phyloP scores from a whole-genome alignment of 2,113 vertebrate species.

The Emydura subglobosa region DNA sequence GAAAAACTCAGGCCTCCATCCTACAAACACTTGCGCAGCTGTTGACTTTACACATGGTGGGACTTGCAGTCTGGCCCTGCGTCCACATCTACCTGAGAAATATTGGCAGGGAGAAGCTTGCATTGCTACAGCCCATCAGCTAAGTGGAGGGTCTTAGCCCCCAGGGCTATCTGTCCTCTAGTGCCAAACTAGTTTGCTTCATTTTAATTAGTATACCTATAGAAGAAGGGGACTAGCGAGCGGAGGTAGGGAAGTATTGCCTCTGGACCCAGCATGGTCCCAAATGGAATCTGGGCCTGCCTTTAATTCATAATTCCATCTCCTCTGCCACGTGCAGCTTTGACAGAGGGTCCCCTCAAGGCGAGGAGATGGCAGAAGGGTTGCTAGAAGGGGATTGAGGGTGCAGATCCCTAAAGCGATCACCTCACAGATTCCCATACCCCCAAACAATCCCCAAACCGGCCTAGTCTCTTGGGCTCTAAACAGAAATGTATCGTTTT shows the following conservation, averaged over 20 bases:
- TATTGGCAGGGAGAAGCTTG: neutral
- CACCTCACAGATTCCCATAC: neutral
- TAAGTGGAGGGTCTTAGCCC: neutral
- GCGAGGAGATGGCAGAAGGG: too few relatives aligned
- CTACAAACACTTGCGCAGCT: neutral
- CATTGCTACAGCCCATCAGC: neutral
- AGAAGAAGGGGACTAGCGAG: neutral
- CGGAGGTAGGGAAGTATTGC: neutral
- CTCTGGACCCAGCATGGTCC: neutral
- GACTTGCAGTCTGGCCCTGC: neutral
- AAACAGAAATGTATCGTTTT: neutral
- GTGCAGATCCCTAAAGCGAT: too few relatives aligned
- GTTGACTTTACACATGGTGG: neutral
- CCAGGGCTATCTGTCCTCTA: neutral
- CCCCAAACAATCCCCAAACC: neutral
- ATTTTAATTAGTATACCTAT: neutral
- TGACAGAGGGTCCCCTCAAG: too few relatives aligned
- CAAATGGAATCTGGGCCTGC: too few relatives aligned
- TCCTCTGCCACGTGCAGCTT: neutral
- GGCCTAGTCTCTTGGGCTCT: neutral
- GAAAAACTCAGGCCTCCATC: neutral
- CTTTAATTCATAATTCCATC: neutral
- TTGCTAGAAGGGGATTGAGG: too few relatives aligned
- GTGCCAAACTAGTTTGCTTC: neutral
- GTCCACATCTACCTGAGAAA: neutral